Percentiles rank a stretch among this genome's conserved stretches.
phyloP scores from a whole-genome alignment of 2,888 invertebrate genomes.

The Drosophila testacea region DNA sequence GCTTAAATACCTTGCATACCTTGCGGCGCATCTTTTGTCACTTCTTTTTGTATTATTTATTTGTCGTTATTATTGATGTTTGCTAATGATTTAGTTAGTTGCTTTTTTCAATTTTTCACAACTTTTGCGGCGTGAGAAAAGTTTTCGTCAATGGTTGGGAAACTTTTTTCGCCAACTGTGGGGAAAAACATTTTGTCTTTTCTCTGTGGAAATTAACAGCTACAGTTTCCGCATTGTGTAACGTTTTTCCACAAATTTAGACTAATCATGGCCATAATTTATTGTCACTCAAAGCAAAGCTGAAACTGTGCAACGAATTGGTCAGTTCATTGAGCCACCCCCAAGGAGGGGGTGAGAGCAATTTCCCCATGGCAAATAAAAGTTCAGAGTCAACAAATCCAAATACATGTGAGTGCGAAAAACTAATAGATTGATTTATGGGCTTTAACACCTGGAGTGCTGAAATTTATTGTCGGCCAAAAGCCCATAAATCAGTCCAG shows the following conservation, averaged over 20 bases:
- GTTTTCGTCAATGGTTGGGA: constrained; percentile 47
- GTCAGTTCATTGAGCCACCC: constrained; percentile 20
- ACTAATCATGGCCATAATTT: constrained; percentile 81
- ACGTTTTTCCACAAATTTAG: constrained; percentile 66
- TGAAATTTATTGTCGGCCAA: constrained; percentile 82
- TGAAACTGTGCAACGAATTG: constrained; percentile 70
- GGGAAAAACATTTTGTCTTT: constrained; percentile 9
- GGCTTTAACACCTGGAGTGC: constrained; percentile 83
- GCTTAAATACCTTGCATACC: constrained; percentile 60
- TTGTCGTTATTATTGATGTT: constrained; percentile 45
- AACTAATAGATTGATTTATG: constrained; percentile 85
- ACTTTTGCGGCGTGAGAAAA: constrained; percentile 61
- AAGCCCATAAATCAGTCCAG: constrained; percentile 79
- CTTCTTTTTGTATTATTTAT: constrained; percentile 29
- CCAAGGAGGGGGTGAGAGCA: neutral
- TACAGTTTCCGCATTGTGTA: constrained; percentile 57
- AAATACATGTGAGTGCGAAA: constrained; percentile 78
- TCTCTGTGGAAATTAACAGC: constrained; percentile 20
- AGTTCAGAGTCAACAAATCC: constrained; percentile 70
- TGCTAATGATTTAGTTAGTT: constrained; percentile 55
- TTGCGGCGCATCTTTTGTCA: constrained; percentile 54
- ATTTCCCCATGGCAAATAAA: constrained; percentile 49
- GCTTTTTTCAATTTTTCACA: constrained; percentile 60
- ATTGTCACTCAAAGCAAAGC: constrained; percentile 75
- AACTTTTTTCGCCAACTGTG: constrained; percentile 42